phyloP scores from a whole-genome alignment of 1,140 invertebrate genomes.

The Drosophila melanica region DNA sequence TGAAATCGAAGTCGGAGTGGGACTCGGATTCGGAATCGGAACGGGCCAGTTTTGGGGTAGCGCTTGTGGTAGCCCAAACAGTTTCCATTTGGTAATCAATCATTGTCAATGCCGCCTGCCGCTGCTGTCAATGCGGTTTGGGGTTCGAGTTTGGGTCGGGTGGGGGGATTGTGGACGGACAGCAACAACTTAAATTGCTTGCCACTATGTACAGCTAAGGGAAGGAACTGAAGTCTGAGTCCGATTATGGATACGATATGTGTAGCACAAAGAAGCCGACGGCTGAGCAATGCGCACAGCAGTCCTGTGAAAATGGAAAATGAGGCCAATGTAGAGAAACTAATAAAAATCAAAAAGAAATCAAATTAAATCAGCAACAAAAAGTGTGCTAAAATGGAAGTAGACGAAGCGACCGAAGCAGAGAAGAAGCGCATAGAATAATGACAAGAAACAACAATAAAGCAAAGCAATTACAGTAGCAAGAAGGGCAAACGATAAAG shows the following conservation, averaged over 20 bases:
- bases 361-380: constrained; percentile 77
- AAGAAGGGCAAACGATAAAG: constrained; percentile 50
- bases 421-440: constrained; percentile 5
- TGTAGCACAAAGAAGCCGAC: constrained; percentile 32
- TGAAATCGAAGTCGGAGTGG: background rate
- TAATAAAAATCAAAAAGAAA: constrained; percentile 82
- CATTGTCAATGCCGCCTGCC: constrained; percentile 74
- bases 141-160: constrained; percentile 1
- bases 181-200: constrained; percentile 69
- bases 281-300: constrained; percentile 2
- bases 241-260: constrained; percentile 10
- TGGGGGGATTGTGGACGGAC: constrained; percentile 9
- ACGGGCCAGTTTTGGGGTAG: constrained; percentile 26
- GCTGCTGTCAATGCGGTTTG: constrained; percentile 68
- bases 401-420: constrained; percentile 21
- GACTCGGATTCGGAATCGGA: background rate
- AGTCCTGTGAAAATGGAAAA: constrained; percentile 41
- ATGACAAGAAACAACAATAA: constrained; percentile 64
- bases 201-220: constrained; percentile 15
- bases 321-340: constrained; percentile 61
- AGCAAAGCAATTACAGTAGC: constrained; percentile 67
- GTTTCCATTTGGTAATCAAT: constrained; percentile 79
- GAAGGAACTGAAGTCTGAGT: constrained; percentile 31
- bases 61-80: constrained; percentile 66
- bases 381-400: constrained; percentile 43